Conservation (phyloP, 2,797 vertebrate genomes). For the Gastrophryne carolinensis region DNA sequence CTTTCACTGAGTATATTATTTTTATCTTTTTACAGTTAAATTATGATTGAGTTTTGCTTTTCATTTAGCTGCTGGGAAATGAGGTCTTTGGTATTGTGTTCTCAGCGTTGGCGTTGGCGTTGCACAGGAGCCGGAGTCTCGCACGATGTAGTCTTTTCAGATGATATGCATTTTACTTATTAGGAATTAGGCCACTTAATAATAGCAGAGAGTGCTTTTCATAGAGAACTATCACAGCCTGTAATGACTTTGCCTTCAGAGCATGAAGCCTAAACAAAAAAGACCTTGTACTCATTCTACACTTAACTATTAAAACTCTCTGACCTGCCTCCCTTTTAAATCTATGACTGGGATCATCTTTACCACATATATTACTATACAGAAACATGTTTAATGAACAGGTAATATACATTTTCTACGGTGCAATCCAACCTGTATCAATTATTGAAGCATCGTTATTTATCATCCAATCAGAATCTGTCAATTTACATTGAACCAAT, state of each 20-base stretch:
- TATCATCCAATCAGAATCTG: neutral
- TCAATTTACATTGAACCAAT: neutral
- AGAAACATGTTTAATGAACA: slow-evolving; percentile 16
- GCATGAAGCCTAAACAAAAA: slow-evolving; percentile 25
- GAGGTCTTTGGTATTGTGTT: neutral
- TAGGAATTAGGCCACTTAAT: slow-evolving; percentile 51
- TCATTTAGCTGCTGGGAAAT: neutral
- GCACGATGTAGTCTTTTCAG: neutral
- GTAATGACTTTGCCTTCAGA: slow-evolving; percentile 41
- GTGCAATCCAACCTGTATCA: slow-evolving; percentile 14
- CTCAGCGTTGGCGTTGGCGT: no score
- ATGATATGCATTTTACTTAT: slow-evolving; percentile 43
- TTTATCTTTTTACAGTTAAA: neutral
- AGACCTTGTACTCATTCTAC: slow-evolving; percentile 5
- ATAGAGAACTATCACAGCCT: slow-evolving; percentile 12
- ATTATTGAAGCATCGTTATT: neutral
- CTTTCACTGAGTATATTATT: neutral
- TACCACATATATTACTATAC: slow-evolving; percentile 20
- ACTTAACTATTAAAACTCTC: slow-evolving; percentile 28
- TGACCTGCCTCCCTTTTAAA: slow-evolving; percentile 11
- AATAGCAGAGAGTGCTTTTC: slow-evolving; percentile 33
- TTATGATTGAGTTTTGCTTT: neutral
- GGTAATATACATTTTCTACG: slow-evolving; percentile 23
- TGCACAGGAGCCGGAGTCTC: neutral
- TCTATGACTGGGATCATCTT: slow-evolving; percentile 12